Evolutionary conservation across 2,888 invertebrate genomes (phyloP).

Genomic region (Cyclophora albipunctata): DNA sequence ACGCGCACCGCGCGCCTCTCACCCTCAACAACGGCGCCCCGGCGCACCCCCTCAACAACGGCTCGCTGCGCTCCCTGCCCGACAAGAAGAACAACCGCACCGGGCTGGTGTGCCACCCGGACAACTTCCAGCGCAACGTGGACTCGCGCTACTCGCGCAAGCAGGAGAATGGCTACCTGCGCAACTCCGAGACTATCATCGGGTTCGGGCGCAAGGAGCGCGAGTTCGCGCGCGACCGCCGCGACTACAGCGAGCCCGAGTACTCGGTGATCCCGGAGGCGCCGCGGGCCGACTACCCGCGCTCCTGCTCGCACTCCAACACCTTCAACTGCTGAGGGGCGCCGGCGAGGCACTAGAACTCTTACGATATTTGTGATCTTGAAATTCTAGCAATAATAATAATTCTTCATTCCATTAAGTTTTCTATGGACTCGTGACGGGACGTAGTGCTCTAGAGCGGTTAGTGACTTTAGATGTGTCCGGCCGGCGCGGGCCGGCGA

Average conservation of each 20-base stretch:
- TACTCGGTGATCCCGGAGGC: conserved; percentile 69
- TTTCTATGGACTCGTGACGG: conserved; percentile 59
- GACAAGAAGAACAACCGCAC: conserved; percentile 67
- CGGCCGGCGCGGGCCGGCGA: conserved; percentile 45
- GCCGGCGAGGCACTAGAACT: conserved; percentile 26
- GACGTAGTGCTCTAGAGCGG: conserved; percentile 68
- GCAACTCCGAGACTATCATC: conserved; percentile 62
- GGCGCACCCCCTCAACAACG: conserved; percentile 68
- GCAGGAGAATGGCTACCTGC: conserved; percentile 70
- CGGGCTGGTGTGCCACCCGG: conserved; percentile 63
- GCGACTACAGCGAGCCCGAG: conserved; percentile 67
- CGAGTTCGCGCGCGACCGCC: conserved; percentile 35
- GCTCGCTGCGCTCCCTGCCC: conserved; percentile 65
- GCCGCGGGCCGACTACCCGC: conserved; percentile 50
- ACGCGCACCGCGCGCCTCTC: conserved; percentile 29
- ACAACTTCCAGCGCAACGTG: conserved; percentile 69
- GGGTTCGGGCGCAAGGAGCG: conserved; percentile 58
- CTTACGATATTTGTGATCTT: conserved; percentile 69
- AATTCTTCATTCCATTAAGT: conserved; percentile 75
- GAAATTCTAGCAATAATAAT: conserved; percentile 67
- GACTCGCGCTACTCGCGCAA: conserved; percentile 68
- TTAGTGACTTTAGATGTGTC: conserved; percentile 57
- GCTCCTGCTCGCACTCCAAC: conserved; percentile 65
- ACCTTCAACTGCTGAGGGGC: conserved; percentile 71
- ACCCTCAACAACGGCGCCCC: conserved; percentile 72